phyloP scores from a whole-genome alignment of 2,797 vertebrate species.

The Cuniculus paca region DNA sequence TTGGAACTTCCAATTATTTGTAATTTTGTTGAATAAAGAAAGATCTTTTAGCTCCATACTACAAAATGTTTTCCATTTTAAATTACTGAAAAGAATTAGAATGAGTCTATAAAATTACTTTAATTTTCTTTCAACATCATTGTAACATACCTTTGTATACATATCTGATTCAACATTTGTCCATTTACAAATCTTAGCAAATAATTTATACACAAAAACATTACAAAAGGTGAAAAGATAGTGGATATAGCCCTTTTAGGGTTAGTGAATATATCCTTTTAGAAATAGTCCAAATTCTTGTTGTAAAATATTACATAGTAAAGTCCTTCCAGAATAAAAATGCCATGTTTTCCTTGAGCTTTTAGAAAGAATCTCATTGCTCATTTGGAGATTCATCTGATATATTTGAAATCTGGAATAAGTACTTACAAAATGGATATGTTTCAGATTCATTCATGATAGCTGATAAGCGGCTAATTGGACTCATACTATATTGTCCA shows the following conservation, averaged over 20 bases:
- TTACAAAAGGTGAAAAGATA: not conserved
- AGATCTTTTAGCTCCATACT: not conserved
- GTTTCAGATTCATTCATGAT: not conserved
- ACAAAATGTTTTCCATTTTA: constrained; percentile 43
- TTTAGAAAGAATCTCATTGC: constrained; percentile 17
- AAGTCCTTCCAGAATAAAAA: not conserved
- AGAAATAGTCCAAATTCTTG: constrained; percentile 37
- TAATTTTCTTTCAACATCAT: not conserved
- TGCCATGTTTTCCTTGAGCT: not conserved
- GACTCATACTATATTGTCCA: not conserved
- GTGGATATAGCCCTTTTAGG: not conserved
- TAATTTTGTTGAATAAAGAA: not conserved
- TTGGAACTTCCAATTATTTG: not conserved
- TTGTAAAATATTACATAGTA: not conserved
- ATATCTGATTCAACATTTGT: constrained; percentile 18
- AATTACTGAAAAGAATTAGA: not conserved
- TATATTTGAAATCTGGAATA: not conserved
- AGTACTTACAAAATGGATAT: not conserved
- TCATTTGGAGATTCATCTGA: not conserved
- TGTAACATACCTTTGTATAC: not conserved
- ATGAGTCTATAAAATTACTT: constrained; percentile 15
- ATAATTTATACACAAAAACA: not conserved
- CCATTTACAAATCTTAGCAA: constrained; percentile 44
- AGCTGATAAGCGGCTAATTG: not conserved
- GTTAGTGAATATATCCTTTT: not conserved